phyloP scores from a whole-genome alignment of 2,113 vertebrate genomes.

The Pelmatolapia mariae region DNA sequence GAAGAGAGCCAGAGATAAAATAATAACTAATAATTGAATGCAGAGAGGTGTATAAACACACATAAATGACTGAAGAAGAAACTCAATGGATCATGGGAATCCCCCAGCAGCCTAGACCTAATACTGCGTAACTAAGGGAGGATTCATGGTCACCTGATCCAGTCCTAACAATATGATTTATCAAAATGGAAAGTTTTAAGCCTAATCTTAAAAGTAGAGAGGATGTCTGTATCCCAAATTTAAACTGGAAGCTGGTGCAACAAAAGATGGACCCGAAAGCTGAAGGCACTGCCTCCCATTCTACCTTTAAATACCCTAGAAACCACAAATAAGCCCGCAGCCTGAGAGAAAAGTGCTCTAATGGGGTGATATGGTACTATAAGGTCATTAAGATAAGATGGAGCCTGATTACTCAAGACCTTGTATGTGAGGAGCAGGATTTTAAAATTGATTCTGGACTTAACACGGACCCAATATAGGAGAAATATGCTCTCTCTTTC shows the following conservation, averaged over 20 bases:
- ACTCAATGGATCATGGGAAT: background rate
- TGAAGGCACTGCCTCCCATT: background rate
- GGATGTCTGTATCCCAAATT: background rate
- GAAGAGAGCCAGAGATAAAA: background rate
- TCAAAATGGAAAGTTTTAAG: background rate
- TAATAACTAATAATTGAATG: background rate
- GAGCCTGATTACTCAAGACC: too few relatives aligned
- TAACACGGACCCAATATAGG: background rate
- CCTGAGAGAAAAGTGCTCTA: background rate
- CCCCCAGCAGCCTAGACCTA: background rate
- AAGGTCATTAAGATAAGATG: too few relatives aligned
- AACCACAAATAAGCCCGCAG: background rate
- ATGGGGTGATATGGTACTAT: too few relatives aligned
- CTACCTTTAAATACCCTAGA: background rate
- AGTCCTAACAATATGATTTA: background rate
- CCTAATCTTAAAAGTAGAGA: background rate
- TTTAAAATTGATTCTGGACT: background rate
- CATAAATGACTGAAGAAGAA: background rate
- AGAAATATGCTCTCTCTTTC: background rate
- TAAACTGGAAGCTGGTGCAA: background rate
- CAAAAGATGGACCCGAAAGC: background rate
- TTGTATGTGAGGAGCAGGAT: rapidly evolving
- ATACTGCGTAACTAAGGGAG: background rate
- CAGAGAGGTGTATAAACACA: background rate
- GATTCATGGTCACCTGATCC: background rate